phyloP scores from a whole-genome alignment of 1,140 invertebrate genomes.

The Octopus sinensis region DNA sequence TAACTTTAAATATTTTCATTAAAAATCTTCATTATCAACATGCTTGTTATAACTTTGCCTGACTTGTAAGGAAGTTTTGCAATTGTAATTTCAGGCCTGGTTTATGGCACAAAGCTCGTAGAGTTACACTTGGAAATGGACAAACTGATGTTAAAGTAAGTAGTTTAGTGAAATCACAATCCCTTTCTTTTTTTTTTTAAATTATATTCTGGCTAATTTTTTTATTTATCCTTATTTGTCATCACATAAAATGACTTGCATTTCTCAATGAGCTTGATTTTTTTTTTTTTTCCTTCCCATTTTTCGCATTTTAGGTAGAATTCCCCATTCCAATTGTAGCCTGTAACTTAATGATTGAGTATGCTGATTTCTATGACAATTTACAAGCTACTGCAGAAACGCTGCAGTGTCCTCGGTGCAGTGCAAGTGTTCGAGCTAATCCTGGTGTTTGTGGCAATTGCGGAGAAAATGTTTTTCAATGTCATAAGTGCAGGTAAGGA shows the following conservation, averaged over 20 bases:
- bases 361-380: constrained; percentile 95
- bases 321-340: constrained; percentile 92
- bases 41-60: neutral
- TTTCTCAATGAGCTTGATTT: neutral
- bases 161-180: neutral
- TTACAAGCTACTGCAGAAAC: constrained; percentile 72
- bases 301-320: constrained; percentile 42
- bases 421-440: constrained; percentile 89
- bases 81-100: constrained; percentile 58
- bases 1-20: too few species aligned
- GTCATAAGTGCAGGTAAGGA: constrained; percentile 85
- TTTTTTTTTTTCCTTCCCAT: neutral
- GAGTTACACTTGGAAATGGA: constrained; percentile 79
- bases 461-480: constrained; percentile 98
- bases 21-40: too few species aligned
- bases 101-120: constrained; percentile 95
- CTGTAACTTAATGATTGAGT: constrained; percentile 98
- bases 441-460: constrained; percentile 96
- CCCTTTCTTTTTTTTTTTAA: neutral
- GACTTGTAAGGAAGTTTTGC: neutral
- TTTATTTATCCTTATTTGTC: neutral
- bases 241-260: neutral
- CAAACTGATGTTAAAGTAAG: constrained; percentile 91
- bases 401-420: constrained; percentile 91
- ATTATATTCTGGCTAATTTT: neutral